These are phyloP conservation scores for Pantherophis guttatus DNA, from an alignment of 2,113 vertebrate species.

Conservation along the genomic window DNA sequence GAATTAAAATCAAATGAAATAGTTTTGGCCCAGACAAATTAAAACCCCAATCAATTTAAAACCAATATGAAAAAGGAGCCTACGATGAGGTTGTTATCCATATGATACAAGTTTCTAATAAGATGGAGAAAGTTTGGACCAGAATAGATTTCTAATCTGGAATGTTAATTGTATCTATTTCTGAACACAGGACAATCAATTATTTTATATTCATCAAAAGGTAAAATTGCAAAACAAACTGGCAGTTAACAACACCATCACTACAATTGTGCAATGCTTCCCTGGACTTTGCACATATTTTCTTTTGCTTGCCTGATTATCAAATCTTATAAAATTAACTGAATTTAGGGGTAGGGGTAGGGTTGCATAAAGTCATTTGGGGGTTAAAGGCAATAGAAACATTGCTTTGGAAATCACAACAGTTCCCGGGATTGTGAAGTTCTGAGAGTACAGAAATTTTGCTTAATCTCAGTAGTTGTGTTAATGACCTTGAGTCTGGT, in stretches of 20 bases:
- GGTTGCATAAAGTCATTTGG: fast-evolving
- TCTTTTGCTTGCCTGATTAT: neutral
- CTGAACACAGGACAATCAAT: neutral
- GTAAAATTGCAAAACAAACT: neutral
- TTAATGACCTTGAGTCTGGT: neutral
- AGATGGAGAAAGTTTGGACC: neutral
- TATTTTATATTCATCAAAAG: neutral
- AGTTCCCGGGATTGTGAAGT: neutral
- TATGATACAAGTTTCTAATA: neutral
- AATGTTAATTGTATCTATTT: neutral
- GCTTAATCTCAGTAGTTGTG: constrained; percentile 13
- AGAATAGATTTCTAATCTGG: neutral
- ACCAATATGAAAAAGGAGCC: neutral
- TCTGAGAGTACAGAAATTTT: neutral
- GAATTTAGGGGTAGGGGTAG: neutral
- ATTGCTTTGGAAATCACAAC: neutral
- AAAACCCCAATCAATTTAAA: too few species aligned
- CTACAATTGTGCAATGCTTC: neutral
- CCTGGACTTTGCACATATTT: neutral
- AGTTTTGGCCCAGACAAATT: too few species aligned
- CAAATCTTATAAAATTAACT: neutral
- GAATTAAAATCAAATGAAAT: too few species aligned
- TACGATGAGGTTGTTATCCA: neutral
- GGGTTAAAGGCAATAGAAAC: constrained; percentile 9
- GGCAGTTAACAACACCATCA: neutral